Evolutionary conservation across 2,888 invertebrate genomes (phyloP).

Genomic region (Drosophila longiperda): DNA sequence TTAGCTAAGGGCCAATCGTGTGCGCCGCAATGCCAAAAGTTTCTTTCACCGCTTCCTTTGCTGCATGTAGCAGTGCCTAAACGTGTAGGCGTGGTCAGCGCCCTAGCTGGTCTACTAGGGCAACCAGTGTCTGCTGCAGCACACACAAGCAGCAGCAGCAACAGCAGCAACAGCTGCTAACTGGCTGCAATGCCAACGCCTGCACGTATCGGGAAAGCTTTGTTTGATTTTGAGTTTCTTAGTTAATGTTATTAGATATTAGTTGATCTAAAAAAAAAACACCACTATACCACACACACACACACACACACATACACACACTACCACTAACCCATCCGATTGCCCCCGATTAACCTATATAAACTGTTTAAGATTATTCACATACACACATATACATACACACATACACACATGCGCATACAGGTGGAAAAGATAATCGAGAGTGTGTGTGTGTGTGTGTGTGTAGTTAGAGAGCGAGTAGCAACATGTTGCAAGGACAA

Average conservation of each 20-base stretch:
- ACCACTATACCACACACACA: constrained; percentile 10
- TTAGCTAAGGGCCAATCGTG: constrained; percentile 85
- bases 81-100: constrained; percentile 56
- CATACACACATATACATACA: constrained; percentile 12
- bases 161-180: neutral
- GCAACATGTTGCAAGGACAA: neutral
- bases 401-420: constrained; percentile 14
- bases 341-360: constrained; percentile 16
- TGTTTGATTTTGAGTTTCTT: constrained; percentile 54
- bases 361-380: constrained; percentile 29
- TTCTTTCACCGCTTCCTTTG: constrained; percentile 84
- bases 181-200: constrained; percentile 14
- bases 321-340: constrained; percentile 15
- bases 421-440: neutral
- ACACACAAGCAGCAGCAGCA: neutral
- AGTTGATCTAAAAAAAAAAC: constrained; percentile 42
- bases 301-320: constrained; percentile 9
- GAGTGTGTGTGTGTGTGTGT: neutral
- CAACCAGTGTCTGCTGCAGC: constrained; percentile 4
- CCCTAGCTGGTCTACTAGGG: constrained; percentile 47
- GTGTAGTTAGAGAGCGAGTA: neutral
- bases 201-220: constrained; percentile 44
- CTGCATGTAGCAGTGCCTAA: constrained; percentile 82
- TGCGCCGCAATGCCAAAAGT: constrained; percentile 85
- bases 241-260: constrained; percentile 59